Percentiles rank a stretch among this genome's conserved stretches.
phyloP scores from a whole-genome alignment of 2,113 vertebrate genomes.

The Oryzias celebensis region DNA sequence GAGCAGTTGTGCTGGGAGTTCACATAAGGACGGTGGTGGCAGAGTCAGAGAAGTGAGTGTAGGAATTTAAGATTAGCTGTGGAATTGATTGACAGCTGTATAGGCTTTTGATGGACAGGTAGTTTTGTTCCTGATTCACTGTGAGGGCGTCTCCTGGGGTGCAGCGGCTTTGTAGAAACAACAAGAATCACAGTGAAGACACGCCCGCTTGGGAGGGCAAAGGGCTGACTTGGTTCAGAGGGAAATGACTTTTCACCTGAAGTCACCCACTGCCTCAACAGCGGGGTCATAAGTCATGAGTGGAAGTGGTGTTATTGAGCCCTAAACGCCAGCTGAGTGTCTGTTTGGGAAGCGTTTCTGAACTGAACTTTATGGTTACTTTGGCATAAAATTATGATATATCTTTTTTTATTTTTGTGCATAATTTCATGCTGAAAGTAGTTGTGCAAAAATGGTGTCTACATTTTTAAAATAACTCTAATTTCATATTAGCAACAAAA shows the following conservation, averaged over 20 bases:
- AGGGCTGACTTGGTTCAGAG: constrained; percentile 30
- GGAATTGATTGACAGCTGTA: constrained; percentile 71
- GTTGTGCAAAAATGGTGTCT: too few relatives aligned
- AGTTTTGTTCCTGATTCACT: constrained; percentile 53
- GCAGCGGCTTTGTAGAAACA: constrained; percentile 48
- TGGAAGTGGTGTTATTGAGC: constrained; percentile 59
- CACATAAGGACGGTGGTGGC: constrained; percentile 3
- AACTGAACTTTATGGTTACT: neutral
- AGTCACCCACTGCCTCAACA: constrained; percentile 50
- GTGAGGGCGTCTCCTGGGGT: constrained; percentile 51
- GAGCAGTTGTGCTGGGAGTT: neutral
- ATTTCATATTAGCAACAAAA: too few relatives aligned
- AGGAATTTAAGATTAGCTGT: constrained; percentile 3
- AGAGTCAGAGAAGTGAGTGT: constrained; percentile 9
- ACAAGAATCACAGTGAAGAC: constrained; percentile 58
- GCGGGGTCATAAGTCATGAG: constrained; percentile 63
- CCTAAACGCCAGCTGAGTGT: constrained; percentile 2
- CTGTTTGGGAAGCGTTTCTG: neutral
- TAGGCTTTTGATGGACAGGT: constrained; percentile 68
- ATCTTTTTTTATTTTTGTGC: neutral
- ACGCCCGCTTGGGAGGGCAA: constrained; percentile 36
- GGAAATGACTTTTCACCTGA: constrained; percentile 40
- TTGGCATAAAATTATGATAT: fast-evolving
- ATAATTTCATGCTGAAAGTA: neutral
- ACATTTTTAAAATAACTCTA: too few relatives aligned